A percentile compares a stretch with the other conserved stretches of the same genome.
Conservation (phyloP, 92 coral and sea anemone genomes). For the Ricordea florida region DNA sequence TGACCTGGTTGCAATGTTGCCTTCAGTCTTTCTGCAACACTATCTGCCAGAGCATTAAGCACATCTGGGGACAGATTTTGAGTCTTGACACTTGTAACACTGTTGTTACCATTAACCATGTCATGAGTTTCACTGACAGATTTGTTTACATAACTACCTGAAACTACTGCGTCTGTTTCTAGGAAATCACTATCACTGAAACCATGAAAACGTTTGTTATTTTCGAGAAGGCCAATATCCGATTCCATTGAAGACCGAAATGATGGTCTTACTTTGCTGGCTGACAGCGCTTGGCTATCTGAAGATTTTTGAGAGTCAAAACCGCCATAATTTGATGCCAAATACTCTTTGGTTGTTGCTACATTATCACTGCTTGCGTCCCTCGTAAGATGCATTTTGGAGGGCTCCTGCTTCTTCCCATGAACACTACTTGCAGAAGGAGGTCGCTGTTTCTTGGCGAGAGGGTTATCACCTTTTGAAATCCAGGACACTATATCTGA, state of each 20-base stretch:
- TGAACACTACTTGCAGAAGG: conserved; percentile 61
- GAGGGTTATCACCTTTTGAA: conserved; percentile 60
- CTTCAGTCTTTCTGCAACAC: conserved; percentile 78
- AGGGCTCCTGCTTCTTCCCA: background rate
- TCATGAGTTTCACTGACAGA: background rate
- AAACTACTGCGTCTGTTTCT: background rate
- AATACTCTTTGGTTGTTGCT: conserved; percentile 34
- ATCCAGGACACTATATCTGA: conserved; percentile 87
- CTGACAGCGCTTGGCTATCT: background rate
- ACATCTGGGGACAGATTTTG: conserved; percentile 61
- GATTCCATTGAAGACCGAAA: conserved; percentile 19
- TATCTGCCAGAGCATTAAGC: conserved; percentile 86
- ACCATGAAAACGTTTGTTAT: conserved; percentile 4
- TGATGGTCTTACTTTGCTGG: conserved; percentile 17
- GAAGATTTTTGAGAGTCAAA: background rate
- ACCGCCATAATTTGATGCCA: conserved; percentile 60
- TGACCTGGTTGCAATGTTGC: conserved; percentile 34
- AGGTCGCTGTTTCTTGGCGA: conserved; percentile 56
- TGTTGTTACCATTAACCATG: background rate
- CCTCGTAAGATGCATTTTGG: background rate
- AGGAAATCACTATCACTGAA: background rate
- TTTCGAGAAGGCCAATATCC: background rate
- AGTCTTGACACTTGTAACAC: background rate
- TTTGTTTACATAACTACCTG: background rate
- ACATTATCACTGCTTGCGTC: conserved; percentile 1